Evolutionary conservation across 1,140 invertebrate species (phyloP), one percentile per base, ranked within the genome.

Genomic region (Teleopsis dalmanni): DNA sequence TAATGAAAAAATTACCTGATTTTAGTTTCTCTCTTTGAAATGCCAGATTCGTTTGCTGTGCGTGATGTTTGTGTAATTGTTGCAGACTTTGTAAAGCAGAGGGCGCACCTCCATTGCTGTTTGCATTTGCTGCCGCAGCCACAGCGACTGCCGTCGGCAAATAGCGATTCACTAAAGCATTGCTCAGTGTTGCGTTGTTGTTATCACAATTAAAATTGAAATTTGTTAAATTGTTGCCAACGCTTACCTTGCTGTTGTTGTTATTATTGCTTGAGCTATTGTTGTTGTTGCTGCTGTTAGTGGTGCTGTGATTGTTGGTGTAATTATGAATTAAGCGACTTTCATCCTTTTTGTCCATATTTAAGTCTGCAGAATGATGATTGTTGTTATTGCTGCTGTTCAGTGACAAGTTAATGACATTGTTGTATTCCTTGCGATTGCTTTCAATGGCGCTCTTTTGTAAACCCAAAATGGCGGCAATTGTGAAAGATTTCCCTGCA

Each of bases 381-480:
- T 40, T 52, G 49, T 25, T 59, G 48, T 29, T 53, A 33, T 27
- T 51, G 48, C 19, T 54, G 43, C 29, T 57, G 56, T 70, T 67
- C 27, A 70, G 55, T 48, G 67, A 70, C 51, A 70, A 51, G 58
- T 70, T 70, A 50, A 70, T 70, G 47, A 63, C 67, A 56, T 63
- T 69, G 56, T 64, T 67, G 56, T 65, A 67, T 38, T 70, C 66
- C 51, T 70, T 67, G n/a, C 60, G 55, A 21, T 62, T 60, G 42
- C 43, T 59, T 41, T 55, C 53, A 18, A 57, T 57, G 9, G 51
- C 53, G 33, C 58, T 59, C 42, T 72, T 69, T 36, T 73, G 70
- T 41, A 84, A 70, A 7, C 84, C 85, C n/a, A 88, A 74, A 57
- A 88, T 88, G 14, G 84, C 83, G 52, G 87, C 86, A 57, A 88